These are phyloP conservation scores for Trichogramma pretiosum DNA, from an alignment of 1,140 invertebrate species.

Conservation along the genomic window DNA sequence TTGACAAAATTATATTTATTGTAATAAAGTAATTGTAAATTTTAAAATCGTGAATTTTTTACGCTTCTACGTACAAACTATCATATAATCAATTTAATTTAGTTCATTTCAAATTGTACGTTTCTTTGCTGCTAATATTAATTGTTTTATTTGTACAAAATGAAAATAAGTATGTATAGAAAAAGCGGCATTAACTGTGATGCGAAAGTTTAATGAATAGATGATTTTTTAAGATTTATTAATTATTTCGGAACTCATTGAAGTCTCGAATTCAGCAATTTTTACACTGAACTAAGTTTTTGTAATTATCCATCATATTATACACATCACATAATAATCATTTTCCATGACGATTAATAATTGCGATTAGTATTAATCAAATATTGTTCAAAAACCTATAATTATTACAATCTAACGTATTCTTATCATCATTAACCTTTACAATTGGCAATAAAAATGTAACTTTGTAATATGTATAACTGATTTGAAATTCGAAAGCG, in stretches of 20 bases:
- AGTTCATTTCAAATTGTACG: constrained; percentile 17
- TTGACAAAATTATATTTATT: no score
- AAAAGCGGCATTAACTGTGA: constrained; percentile 6
- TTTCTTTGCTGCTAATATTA: constrained; percentile 10
- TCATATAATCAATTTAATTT: no score
- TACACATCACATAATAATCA: no score
- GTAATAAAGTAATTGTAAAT: no score
- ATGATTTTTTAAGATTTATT: constrained; percentile 5
- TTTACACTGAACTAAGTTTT: constrained; percentile 46
- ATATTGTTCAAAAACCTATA: no score
- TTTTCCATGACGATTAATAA: constrained; percentile 17
- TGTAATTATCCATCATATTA: constrained; percentile 33
- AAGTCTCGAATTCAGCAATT: constrained; percentile 21
- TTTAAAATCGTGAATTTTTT: no score
- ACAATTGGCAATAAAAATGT: constrained; percentile 35
- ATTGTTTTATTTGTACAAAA: constrained; percentile 13
- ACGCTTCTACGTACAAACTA: no score
- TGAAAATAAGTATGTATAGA: no score
- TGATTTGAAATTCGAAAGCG: constrained; percentile 20
- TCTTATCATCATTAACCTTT: no score
- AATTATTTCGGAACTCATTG: constrained; percentile 12
- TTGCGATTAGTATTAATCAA: no score
- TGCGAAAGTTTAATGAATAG: not conserved
- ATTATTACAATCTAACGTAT: no score
- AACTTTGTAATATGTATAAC: constrained; percentile 29